Conservation (phyloP, 2,888 invertebrate genomes). For the Dynastes grantii region DNA sequence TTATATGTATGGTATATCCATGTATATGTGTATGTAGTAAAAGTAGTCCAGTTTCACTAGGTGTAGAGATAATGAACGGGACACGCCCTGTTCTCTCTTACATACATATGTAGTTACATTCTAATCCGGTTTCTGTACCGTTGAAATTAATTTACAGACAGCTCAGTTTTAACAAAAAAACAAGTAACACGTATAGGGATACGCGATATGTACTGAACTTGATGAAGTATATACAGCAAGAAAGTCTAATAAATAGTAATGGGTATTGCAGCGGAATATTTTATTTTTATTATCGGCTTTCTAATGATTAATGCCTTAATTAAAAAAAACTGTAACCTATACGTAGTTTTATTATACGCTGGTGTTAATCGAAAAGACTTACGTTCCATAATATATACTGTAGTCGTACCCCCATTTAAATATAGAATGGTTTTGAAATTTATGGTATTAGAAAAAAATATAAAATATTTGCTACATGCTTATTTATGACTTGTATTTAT, state of each 20-base stretch:
- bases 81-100: conserved; percentile 52
- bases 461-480: too few relatives aligned
- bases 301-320: conserved; percentile 22
- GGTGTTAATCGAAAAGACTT: too few relatives aligned
- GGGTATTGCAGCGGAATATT: background rate
- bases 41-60: conserved; percentile 57
- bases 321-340: background rate
- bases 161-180: conserved; percentile 23
- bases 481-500: too few relatives aligned
- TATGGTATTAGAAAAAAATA: too few relatives aligned
- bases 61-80: conserved; percentile 48
- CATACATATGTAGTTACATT: conserved; percentile 29
- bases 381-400: too few relatives aligned
- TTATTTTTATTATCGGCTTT: conserved; percentile 7
- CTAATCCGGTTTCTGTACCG: conserved; percentile 50
- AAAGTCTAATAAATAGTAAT: conserved; percentile 13
- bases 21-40: conserved; percentile 50
- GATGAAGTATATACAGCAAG: background rate
- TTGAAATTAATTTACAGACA: conserved; percentile 45
- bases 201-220: background rate
- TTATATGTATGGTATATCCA: background rate
- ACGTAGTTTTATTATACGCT: background rate
- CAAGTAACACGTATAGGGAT: conserved; percentile 6
- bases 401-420: too few relatives aligned
- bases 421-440: too few relatives aligned